Evolutionary conservation across 2,888 invertebrate genomes (phyloP).

Genomic region (Chouioia cunea): DNA sequence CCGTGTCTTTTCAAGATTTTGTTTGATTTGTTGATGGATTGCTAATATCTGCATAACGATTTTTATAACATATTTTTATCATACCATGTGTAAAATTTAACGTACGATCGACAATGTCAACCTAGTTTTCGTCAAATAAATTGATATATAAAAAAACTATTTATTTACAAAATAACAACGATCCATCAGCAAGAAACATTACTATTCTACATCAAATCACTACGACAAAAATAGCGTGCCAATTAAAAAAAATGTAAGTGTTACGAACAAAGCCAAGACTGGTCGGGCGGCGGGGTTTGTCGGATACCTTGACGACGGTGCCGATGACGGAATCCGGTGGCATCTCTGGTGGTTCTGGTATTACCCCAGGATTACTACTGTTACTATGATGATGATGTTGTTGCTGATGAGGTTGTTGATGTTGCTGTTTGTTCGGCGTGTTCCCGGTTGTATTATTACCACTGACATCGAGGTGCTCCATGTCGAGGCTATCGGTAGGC

Average conservation of each 20-base stretch:
- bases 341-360: constrained; percentile 68
- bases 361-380: constrained; percentile 68
- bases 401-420: constrained; percentile 7
- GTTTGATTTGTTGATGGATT: too few relatives aligned
- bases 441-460: constrained; percentile 67
- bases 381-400: constrained; percentile 55
- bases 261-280: background rate
- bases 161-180: too few relatives aligned
- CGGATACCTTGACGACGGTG: constrained; percentile 88
- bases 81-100: too few relatives aligned
- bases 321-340: constrained; percentile 81
- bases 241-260: background rate
- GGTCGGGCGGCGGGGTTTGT: constrained; percentile 11
- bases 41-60: too few relatives aligned
- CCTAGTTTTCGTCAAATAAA: too few relatives aligned
- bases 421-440: constrained; percentile 13
- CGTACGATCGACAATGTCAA: too few relatives aligned
- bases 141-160: too few relatives aligned
- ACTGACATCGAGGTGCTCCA: constrained; percentile 73
- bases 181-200: too few relatives aligned
- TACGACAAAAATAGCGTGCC: too few relatives aligned
- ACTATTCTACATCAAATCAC: too few relatives aligned
- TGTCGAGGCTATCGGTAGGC: constrained; percentile 76
- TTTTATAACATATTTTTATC: too few relatives aligned
- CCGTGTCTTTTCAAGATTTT: too few relatives aligned